Evolutionary conservation across 92 coral and sea anemone genomes (phyloP), one percentile per base, ranked within the genome.

Genomic region (Epizoanthus stellaris): DNA sequence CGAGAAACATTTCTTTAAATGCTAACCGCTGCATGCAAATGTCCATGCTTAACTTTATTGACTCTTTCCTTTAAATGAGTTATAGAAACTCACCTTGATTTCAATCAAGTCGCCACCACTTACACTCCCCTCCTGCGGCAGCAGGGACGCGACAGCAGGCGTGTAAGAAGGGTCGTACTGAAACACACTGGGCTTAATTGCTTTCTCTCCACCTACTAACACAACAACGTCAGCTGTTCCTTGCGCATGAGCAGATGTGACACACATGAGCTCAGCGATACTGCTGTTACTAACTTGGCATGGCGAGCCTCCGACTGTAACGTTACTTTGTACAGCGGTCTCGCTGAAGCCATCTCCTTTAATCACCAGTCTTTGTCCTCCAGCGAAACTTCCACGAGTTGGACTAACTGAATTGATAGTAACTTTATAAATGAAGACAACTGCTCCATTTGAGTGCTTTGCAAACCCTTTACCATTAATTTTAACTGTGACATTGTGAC

Each of bases 341-440:
- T 67, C 66, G 43, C 93, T 80, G 85, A 95, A 95, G 19, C 98
- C 95, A 81, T 80, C 43, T 4, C 98, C 97, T 14, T 59, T 59
- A n/a, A 93, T 80, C 10, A 88, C 63, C 40, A 93, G 85, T 19
- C 42, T 42, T 39, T 91, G 87, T 53, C 95, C 97, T 53, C 97
- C 97, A 49, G 84, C 90, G 38, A 72, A 66, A 58, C 93, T 88
- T 36, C 97, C 97, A 19, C 73, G 76, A 4, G 38, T 49, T 43
- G 97, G 97, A 42, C 77, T 67, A 30, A 91, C 75, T 10, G 43
- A 53, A 53, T 21, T 84, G 4, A 92, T 80, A 56, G 72, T 74
- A 7, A 91, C 77, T 40, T 61, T 53, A 43, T 87, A 89, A 59
- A 63, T 71, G 74, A 80, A 92, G 25, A n/a, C 42, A 21, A 90